Evolutionary conservation across 2,113 vertebrate species (phyloP), one percentile per base, ranked within the genome.

Genomic region (Protobothrops flavoviridis): DNA sequence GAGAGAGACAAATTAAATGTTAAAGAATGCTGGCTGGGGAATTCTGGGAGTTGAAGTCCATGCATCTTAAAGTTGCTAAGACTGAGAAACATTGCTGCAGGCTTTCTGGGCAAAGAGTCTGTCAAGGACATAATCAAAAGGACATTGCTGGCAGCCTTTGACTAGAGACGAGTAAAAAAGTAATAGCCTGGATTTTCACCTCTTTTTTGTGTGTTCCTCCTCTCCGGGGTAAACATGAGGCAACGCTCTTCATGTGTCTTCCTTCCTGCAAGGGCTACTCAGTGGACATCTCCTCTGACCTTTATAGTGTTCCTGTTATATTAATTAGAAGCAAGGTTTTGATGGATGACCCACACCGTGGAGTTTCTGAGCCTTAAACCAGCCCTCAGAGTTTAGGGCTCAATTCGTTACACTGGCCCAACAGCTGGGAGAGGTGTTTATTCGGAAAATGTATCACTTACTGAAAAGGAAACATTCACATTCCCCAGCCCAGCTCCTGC

Each of bases 291-390:
- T 97, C 97, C 97, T 97, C 97, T 97, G 97, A 95, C 95, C 96
- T 98, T 98, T 97, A 95, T 97, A 96, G 97, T 97, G 97, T 98
- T 97, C 97, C 98, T 99, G 98, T 97, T 99, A 98, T 98, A 98
- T 98, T 99, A 99, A 99, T 99, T 98, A 99, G 98, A 96, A 97
- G 97, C 97, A 97, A 97, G 95, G 96, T 97, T 96, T 97, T 99
- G 98, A 99, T 98, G 98, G 98, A 99, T 97, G 96, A 97, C 97
- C 97, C 98, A 98, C 98, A 99, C 74, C 98, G 97, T 99, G 99
- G 98, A 95, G 81, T 91, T 97, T 95, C 97, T 97, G 97, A 98
- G 97, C 95, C 96, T 97, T 97, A 97, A 98, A 98, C 96, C 98
- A 98, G 97, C 96, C 97, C 97, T 98, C 97, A 98, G 97, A 97